Evolutionary conservation across 2,888 invertebrate genomes (phyloP), one percentile per base, ranked within the genome.

Genomic region (Uloborus plumipes): DNA sequence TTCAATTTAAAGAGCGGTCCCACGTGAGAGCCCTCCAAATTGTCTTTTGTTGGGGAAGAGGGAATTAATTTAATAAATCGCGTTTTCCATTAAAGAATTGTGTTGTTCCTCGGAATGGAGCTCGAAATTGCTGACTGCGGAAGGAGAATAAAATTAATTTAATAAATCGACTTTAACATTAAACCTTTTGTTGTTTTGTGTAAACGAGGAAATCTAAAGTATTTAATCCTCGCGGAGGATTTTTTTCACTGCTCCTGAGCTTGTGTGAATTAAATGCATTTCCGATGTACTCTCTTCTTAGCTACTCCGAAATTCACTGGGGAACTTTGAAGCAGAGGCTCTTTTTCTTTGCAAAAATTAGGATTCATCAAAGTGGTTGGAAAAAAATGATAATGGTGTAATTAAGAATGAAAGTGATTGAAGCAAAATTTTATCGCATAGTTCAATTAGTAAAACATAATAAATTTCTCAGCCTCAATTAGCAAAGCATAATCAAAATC

Each of bases 11-110:
- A 64, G n/a, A 64, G 6, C 11, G 20, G 64, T 64, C 18, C 39
- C 39, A 64, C 39, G 31, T 18, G 31, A 64, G 55, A 16, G 16
- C 18, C 7, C 18, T 47, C 39, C 16, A 64, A 39, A 39, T 64
- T 64, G 64, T 64, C 64, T 31, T 16, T 39, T 39, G 64, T 64
- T 39, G 64, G 16, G n/a, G 14, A 16, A 39, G 26, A 64, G 26
- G 55, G 47, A 64, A 64, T 64, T 64, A 64, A 64, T 64, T 64
- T 64, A 64, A 64, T 64, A 64, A 64, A 64, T 64, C 64, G 47
- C 64, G 47, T 47, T 64, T 64, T 64, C 64, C 64, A 64, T 64
- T 64, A 64, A 64, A 64, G 39, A n/a, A n/a, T 47, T 64, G 47
- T 64, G 64, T 64, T 64, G 64, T 64, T 64, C n/a, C n/a, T 7